Evolutionary conservation across 1,140 invertebrate genomes (phyloP), one percentile per base, ranked within the genome.

Genomic region (Eurosta solidaginis): DNA sequence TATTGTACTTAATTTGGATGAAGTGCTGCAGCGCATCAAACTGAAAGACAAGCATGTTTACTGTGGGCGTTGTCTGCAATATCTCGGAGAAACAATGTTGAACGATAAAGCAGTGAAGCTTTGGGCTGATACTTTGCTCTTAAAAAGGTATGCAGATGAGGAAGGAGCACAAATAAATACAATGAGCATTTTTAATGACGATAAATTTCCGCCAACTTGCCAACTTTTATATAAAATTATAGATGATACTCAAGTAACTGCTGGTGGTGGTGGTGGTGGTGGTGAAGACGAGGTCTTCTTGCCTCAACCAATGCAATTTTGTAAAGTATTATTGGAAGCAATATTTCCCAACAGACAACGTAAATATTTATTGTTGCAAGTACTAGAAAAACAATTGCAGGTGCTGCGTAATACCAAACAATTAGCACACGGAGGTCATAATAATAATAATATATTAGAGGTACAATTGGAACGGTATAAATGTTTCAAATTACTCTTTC

Each of bases 361-460:
- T 22, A 82, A 81, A 20, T 84, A 79, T 73, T 78, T 86, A 80
- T 74, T 86, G 6, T 75, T 86, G 14, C 81, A 84, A 20, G 81
- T 86, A 20, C 79, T 85, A 5, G 85, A 86, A 42, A 80, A 82
- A 2, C 74, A 85, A 49, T 74, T 86, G 14, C 52, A 76, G 1
- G 78, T 86, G 25, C 52, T 86, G 59, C 83, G 83, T 20, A 73
- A 78, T 12, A 79, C 79, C 17, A 74, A 74, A 3, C 49, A 44
- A 42, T 25, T 74, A 5, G 22, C 68, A 29, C 40, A 63, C 5
- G 33, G 74, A 3, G 36, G 50, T 17, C 42, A 63, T 6, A 80
- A 78, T 2, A 44, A 49, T n/a, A 74, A 49, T 45, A 77, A 77
- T 74, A 44, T 77, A 2, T 25, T 63, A 33, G 33, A 75, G 44